Evolutionary conservation across 2,113 vertebrate species (phyloP), one percentile per base, ranked within the genome.

Genomic region (Catharus bicknelli): DNA sequence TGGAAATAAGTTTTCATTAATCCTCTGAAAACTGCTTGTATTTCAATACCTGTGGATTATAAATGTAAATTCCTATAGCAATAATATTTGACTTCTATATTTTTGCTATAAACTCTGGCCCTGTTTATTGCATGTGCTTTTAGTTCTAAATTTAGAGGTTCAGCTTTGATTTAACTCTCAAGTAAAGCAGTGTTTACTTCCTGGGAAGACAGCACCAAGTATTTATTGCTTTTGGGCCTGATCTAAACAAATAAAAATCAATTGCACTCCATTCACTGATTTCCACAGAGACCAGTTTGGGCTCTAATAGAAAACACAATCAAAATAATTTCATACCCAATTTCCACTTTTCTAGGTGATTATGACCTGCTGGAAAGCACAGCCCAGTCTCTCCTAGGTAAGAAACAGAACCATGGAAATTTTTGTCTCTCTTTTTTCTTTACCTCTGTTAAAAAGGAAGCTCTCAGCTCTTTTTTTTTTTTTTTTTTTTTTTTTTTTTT

Each of bases 381-480:
- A 77, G 96, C 95, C 45, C 95, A 97, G 70, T 86, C 95, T 84
- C 96, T 96, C 48, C 72, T 97, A 91, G 97, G 98, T 97, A 95
- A 97, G 96, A 84, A 92, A 64, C 21, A 62, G 12, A 93, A 38
- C 12, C 9, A 30, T 14, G 20, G 61, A 80, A 29, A 5, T 42
- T 88, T 80, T 32, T 61, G 5, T 11, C 2, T 50, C 19, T 51
- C 22, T 63, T 76, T 88, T 38, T 81, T 16, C n/a, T 67, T 94
- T 72, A 50, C 26, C 14, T n/a, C 21, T 59, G 13, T 54, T 84
- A 26, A 75, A 93, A 82, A 61, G 15, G 16, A 90, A 63, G 32
- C 3, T 55, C 19, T 38, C 51, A 47, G 27, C 1, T 29, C 51
- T 62, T 68, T 63, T 21, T 8, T 25, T 10, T 59, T 55, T 43